Evolutionary conservation across 2,797 vertebrate species (phyloP).

Genomic region (Pseudochromis fuscus): DNA sequence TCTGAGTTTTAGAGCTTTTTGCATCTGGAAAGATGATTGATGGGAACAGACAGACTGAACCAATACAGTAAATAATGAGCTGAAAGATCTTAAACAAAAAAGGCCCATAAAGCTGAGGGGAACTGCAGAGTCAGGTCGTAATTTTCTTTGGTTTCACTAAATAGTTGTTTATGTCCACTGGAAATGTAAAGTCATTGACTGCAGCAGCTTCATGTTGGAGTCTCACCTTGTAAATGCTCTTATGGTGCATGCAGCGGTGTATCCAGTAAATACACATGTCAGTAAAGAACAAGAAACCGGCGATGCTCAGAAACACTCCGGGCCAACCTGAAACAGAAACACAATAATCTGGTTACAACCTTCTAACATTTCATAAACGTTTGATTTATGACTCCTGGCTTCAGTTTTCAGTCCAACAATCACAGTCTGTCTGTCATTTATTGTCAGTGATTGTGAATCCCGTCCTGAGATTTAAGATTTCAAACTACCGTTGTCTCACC

Average conservation of each 20-base stretch:
- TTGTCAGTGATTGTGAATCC: too few species aligned
- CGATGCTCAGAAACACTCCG: conserved; percentile 86
- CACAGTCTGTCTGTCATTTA: too few species aligned
- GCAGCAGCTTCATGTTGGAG: neutral
- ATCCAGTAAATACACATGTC: conserved; percentile 98
- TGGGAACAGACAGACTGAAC: too few species aligned
- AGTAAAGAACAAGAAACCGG: conserved; percentile 94
- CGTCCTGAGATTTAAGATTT: neutral
- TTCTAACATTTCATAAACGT: neutral
- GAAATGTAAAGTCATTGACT: neutral
- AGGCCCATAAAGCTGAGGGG: too few species aligned
- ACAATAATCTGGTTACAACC: neutral
- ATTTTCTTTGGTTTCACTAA: too few species aligned
- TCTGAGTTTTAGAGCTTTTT: too few species aligned
- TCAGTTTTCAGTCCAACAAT: too few species aligned
- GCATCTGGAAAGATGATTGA: too few species aligned
- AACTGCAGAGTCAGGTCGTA: too few species aligned
- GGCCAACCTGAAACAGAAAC: conserved; percentile 85
- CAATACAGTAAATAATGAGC: too few species aligned
- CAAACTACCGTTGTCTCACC: conserved; percentile 80
- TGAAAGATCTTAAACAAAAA: too few species aligned
- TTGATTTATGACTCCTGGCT: too few species aligned
- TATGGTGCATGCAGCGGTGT: conserved; percentile 92
- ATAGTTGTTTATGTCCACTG: neutral
- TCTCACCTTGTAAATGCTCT: conserved; percentile 91